A percentile compares a stretch with the other conserved stretches of the same genome.
These are phyloP conservation scores for Catocala nupta DNA, from an alignment of 2,888 invertebrate genomes.

Conservation along the genomic window DNA sequence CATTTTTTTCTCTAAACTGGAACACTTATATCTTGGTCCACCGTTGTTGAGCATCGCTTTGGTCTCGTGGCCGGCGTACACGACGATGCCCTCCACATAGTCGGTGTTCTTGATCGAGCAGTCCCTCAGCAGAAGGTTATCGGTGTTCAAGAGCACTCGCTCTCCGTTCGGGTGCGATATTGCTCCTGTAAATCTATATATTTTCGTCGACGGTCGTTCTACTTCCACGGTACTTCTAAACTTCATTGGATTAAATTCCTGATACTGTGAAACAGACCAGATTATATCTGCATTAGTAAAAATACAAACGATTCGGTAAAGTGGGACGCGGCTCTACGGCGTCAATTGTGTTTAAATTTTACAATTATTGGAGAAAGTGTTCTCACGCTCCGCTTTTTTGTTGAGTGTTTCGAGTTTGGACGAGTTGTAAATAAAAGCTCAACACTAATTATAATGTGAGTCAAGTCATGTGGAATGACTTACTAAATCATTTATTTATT, in stretches of 20 bases:
- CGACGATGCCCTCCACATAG: conserved; percentile 97
- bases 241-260: conserved; percentile 92
- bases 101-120: conserved; percentile 98
- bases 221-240: conserved; percentile 96
- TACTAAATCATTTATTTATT: no score
- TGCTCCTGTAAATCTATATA: conserved; percentile 97
- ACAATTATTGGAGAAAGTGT: conserved; percentile 55
- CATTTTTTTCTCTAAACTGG: conserved; percentile 96
- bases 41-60: conserved; percentile 99
- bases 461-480: no score
- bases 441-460: conserved; percentile 20
- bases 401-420: conserved; percentile 27
- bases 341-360: conserved; percentile 44
- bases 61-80: conserved; percentile 98
- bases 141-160: conserved; percentile 94
- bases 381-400: conserved; percentile 65
- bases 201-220: conserved; percentile 97
- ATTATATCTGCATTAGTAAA: conserved; percentile 20
- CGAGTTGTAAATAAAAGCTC: conserved; percentile 33
- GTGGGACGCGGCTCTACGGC: conserved; percentile 26
- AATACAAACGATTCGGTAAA: conserved; percentile 27
- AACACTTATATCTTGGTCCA: conserved; percentile 97
- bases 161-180: conserved; percentile 93
- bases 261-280: conserved; percentile 84
- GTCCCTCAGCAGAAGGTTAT: conserved; percentile 96